These are phyloP conservation scores for human (Homo sapiens) DNA, from an alignment of 2,113 vertebrate species.

Conservation along the genomic window DNA sequence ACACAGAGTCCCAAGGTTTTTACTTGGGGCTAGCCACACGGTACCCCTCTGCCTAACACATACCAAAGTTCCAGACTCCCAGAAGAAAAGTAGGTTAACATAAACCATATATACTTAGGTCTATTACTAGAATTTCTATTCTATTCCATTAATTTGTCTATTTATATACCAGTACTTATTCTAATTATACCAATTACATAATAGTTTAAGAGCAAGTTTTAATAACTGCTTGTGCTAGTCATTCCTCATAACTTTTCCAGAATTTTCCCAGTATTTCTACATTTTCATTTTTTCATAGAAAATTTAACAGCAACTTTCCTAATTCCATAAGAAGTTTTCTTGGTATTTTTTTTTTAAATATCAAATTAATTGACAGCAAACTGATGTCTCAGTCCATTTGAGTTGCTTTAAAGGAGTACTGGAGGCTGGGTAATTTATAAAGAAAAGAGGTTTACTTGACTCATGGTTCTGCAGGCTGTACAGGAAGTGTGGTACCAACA, in stretches of 20 bases:
- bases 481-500: not conserved
- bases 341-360: conserved; percentile 16
- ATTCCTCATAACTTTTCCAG: not conserved
- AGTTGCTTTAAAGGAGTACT: not conserved
- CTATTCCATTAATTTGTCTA: not conserved
- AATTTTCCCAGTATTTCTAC: not conserved
- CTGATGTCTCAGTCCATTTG: not conserved
- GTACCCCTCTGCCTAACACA: not conserved
- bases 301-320: conserved; percentile 20
- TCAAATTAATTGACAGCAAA: not conserved
- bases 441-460: not conserved
- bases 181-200: not conserved
- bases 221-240: not conserved
- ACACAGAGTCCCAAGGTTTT: not conserved
- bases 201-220: not conserved
- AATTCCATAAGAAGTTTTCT: not conserved
- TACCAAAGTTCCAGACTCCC: not conserved
- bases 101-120: not conserved
- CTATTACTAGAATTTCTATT: not conserved
- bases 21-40: not conserved
- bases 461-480: not conserved
- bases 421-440: not conserved
- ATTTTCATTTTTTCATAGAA: conserved; percentile 27
- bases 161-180: not conserved
- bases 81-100: not conserved